These are phyloP conservation scores for Enchytraeus crypticus DNA, from an alignment of 2,888 invertebrate species.

Conservation along the genomic window DNA sequence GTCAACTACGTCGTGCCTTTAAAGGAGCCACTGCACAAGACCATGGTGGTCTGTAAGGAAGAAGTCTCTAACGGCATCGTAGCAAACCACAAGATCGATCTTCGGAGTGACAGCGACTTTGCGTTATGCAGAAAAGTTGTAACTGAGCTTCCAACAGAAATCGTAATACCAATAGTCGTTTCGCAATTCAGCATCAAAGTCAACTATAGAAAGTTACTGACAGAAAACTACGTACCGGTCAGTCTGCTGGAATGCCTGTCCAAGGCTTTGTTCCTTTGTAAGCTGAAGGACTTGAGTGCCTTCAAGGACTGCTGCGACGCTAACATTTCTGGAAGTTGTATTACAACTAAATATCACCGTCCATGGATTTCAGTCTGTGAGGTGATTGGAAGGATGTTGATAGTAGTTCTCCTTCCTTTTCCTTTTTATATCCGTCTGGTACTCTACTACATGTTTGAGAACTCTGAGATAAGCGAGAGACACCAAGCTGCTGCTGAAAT, in stretches of 20 bases:
- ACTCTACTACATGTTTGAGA: slow-evolving; percentile 39
- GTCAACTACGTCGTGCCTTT: slow-evolving; percentile 33
- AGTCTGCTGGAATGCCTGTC: slow-evolving; percentile 18
- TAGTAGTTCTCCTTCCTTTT: slow-evolving; percentile 35
- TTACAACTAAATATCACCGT: neutral
- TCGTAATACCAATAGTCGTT: slow-evolving; percentile 19
- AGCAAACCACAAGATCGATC: slow-evolving; percentile 13
- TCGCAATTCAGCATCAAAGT: slow-evolving; percentile 21
- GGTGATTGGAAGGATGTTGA: slow-evolving; percentile 31
- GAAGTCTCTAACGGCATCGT: slow-evolving; percentile 4
- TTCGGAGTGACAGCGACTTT: slow-evolving; percentile 15
- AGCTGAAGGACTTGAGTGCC: slow-evolving; percentile 19
- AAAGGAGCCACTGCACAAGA: slow-evolving; percentile 25
- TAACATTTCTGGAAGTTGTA: slow-evolving; percentile 29
- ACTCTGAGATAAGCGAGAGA: slow-evolving; percentile 32
- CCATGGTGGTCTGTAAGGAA: slow-evolving; percentile 11
- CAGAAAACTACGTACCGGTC: slow-evolving; percentile 23
- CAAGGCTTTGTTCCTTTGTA: slow-evolving; percentile 22
- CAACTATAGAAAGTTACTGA: slow-evolving; percentile 23
- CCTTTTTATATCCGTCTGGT: slow-evolving; percentile 39
- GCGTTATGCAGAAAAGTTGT: slow-evolving; percentile 10
- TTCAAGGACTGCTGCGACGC: slow-evolving; percentile 25
- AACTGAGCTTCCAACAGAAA: slow-evolving; percentile 14
- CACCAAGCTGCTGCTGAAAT: slow-evolving; percentile 24
- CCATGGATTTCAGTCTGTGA: slow-evolving; percentile 22